Base-by-base conservation (phyloP, 2,113 vertebrate genomes). In the Panthera tigris region DNA sequence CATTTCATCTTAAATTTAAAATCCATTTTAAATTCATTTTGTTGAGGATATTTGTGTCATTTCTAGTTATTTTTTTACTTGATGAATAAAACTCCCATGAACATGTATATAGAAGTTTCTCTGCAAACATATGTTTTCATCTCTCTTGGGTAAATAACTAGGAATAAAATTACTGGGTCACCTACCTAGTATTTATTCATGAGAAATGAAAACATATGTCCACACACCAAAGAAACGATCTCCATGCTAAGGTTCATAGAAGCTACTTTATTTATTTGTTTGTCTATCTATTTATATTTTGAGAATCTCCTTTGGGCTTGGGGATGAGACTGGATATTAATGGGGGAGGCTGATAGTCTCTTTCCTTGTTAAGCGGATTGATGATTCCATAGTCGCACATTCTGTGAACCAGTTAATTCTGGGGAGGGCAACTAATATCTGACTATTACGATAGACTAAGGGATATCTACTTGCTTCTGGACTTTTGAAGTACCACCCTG, bases 101-200 rank as follows among this genome's bases (percentile, higher is more conserved):
- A 31, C 13, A 93, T 91, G 95, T 15, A 93, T 29, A 39, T 61
- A 74, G 16, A 79, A 68, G n/a, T 79, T 18, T 86, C 3, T 87
- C 69, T 88, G 29, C 13, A 97, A 39, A 89, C 57, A 71, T 80
- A n/a, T 87, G 25, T 50, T 83, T 95, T 93, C n/a, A 84, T 93
- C 93, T 97, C 71, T 94, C 71, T 86, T 80, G 57, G 6, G 4
- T 92, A 78, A 92, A 85, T 73, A 41, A 1, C 13, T 85, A 92
- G 12, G 55, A 89, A 81, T 92, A 83, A 97, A 96, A 95, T 89
- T 73, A 81, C 9, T 82, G 5, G n/a, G 39, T 91, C n/a, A 66
- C 31, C 68, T 95, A 79, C 29, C 2, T 92, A 65, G 33, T 68
- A 89, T 92, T 94, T 94, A 61, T 33, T 48, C 55, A 39, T n/a